Base-by-base conservation (phyloP, 2,888 invertebrate species). In the Eremobia ochroleuca region DNA sequence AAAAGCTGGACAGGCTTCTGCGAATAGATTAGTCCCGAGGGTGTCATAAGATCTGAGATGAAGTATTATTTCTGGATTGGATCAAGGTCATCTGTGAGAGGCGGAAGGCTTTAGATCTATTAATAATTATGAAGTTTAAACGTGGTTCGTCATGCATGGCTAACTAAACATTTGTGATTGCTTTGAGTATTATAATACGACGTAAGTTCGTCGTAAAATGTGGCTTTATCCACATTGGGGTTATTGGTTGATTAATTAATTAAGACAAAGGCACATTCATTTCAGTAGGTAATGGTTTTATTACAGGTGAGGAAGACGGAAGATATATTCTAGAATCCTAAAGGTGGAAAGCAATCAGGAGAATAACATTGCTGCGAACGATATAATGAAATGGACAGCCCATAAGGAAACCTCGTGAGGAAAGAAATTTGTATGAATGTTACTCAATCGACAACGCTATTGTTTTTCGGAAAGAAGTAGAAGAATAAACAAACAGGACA, bases 11-110 rank as follows among this genome's bases (percentile, higher is more conserved):
- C 70, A 71, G 65, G 62, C 75, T 85, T 83, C 74, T 67, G 58
- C 74, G 73, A 69, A 83, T 62, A 77, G 73, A 85, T 84, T 62
- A 86, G 83, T 40, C 87, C 72, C 84, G 52, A 4, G 87, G 87
- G 72, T 66, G 73, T 86, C 61, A 46, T 83, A 66, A 86, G 69
- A 83, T 83, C 31, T 61, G 37, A 68, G 43, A 59, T 82, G 55
- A 65, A 81, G 65, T 49, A 66, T 71, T 25, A 85, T 80, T 55
- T 73, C 81, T 81, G 65, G 28, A 72, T 65, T 55, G 25, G 61
- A 67, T 66, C 61, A 62, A 55, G 46, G 61, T 9, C 6, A 9
- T 28, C 49, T 49, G 43, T 28, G 18, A 18, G n/a, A 37, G 8
- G 25, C 13, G 25, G 52, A 4, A 49, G 34, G 2, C 37, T 34